These are phyloP conservation scores for Meloe dianella DNA, from an alignment of 2,888 invertebrate species.

Conservation along the genomic window DNA sequence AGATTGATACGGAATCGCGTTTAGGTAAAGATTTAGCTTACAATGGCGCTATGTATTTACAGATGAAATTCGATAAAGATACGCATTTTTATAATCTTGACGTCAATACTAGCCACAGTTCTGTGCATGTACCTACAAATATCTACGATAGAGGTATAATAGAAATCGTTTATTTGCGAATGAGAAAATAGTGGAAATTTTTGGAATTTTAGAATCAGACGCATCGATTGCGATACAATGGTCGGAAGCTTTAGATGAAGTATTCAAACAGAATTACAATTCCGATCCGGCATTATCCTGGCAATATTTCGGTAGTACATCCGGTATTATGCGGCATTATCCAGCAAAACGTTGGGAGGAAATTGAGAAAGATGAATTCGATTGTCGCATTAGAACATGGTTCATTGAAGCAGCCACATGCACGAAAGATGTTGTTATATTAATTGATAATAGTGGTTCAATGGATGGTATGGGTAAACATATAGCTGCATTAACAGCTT, in stretches of 20 bases:
- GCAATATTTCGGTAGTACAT: slow-evolving; percentile 97
- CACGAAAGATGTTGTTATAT: slow-evolving; percentile 94
- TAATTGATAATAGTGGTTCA: slow-evolving; percentile 95
- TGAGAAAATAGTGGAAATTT: slow-evolving; percentile 3
- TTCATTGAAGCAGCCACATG: slow-evolving; percentile 98
- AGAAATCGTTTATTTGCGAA: neutral
- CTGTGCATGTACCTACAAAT: slow-evolving; percentile 94
- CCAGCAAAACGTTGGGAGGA: slow-evolving; percentile 64
- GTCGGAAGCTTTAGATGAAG: slow-evolving; percentile 84
- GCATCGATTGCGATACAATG: slow-evolving; percentile 84
- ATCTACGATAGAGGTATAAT: slow-evolving; percentile 80
- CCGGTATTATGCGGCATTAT: slow-evolving; percentile 91
- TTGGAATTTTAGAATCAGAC: slow-evolving; percentile 50
- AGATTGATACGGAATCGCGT: slow-evolving; percentile 41
- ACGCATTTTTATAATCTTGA: slow-evolving; percentile 85
- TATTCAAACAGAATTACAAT: slow-evolving; percentile 84
- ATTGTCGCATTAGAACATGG: slow-evolving; percentile 92
- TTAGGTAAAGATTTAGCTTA: slow-evolving; percentile 38
- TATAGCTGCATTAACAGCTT: slow-evolving; percentile 84
- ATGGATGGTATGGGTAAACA: slow-evolving; percentile 84
- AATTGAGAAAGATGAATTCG: slow-evolving; percentile 70
- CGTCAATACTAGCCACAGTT: slow-evolving; percentile 79
- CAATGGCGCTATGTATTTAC: slow-evolving; percentile 60
- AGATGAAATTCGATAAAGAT: slow-evolving; percentile 70
- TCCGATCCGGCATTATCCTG: slow-evolving; percentile 90